phyloP scores from a whole-genome alignment of 1,140 invertebrate genomes.

The Daktulosphaira vitifoliae region DNA sequence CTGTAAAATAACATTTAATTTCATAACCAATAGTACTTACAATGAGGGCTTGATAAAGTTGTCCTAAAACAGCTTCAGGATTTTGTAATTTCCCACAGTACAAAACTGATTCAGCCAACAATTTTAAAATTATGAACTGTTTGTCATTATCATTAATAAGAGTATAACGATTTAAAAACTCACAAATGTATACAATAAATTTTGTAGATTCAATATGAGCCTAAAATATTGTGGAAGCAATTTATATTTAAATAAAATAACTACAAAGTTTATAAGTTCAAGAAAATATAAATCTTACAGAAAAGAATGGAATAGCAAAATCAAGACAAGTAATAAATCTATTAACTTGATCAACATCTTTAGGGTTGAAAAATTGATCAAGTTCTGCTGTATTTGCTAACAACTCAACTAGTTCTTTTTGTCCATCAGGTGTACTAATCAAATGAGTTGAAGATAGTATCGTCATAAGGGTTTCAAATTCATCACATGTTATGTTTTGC shows the following conservation, averaged over 20 bases:
- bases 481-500: conserved; percentile 81
- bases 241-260: no score
- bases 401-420: conserved; percentile 77
- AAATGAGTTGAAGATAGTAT: conserved; percentile 70
- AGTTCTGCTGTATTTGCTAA: conserved; percentile 73
- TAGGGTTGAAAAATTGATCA: conserved; percentile 65
- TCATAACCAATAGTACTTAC: conserved; percentile 49
- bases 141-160: conserved; percentile 49
- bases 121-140: conserved; percentile 69
- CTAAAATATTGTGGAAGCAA: conserved; percentile 45
- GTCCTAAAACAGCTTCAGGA: conserved; percentile 60
- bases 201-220: conserved; percentile 76
- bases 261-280: no score
- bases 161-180: conserved; percentile 43
- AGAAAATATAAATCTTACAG: conserved; percentile 53
- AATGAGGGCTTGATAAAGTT: conserved; percentile 67
- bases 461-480: conserved; percentile 83
- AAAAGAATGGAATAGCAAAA: conserved; percentile 76
- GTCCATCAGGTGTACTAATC: conserved; percentile 68
- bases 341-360: conserved; percentile 58
- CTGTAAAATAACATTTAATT: conserved; percentile 47
- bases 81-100: conserved; percentile 68
- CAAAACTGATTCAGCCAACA: conserved; percentile 75
- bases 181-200: conserved; percentile 78
- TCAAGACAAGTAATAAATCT: conserved; percentile 75